Conservation (phyloP, 2,797 vertebrate species). For the Halcyon badia region DNA sequence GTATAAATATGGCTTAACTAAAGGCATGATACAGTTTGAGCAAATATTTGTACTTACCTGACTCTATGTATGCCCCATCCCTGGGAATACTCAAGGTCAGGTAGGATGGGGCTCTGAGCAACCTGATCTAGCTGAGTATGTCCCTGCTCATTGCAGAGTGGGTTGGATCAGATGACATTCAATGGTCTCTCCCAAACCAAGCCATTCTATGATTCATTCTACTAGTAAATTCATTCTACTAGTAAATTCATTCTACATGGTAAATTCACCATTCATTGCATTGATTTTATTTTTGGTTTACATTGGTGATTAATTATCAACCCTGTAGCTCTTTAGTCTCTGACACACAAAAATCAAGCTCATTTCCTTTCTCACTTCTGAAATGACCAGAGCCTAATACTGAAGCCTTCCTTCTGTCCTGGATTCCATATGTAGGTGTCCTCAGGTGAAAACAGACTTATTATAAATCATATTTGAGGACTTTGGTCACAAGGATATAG, state of each 20-base stretch:
- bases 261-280: not conserved
- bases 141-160: too few relatives aligned
- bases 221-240: not conserved
- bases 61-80: not conserved
- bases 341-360: not conserved
- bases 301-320: not conserved
- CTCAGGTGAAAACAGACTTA: not conserved
- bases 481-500: not conserved
- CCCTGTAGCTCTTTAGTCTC: not conserved
- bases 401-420: not conserved
- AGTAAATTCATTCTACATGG: not conserved
- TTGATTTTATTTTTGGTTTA: too few relatives aligned
- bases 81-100: not conserved
- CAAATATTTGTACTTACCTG: not conserved
- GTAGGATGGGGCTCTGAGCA: accelerated
- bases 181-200: not conserved
- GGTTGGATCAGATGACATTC: not conserved
- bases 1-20: not conserved
- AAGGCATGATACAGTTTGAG: not conserved
- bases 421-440: not conserved
- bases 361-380: not conserved
- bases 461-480: not conserved
- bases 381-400: not conserved
- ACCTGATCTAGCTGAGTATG: not conserved
- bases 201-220: not conserved